These are phyloP conservation scores for Patella vulgata DNA, from an alignment of 1,140 invertebrate genomes.

Conservation along the genomic window DNA sequence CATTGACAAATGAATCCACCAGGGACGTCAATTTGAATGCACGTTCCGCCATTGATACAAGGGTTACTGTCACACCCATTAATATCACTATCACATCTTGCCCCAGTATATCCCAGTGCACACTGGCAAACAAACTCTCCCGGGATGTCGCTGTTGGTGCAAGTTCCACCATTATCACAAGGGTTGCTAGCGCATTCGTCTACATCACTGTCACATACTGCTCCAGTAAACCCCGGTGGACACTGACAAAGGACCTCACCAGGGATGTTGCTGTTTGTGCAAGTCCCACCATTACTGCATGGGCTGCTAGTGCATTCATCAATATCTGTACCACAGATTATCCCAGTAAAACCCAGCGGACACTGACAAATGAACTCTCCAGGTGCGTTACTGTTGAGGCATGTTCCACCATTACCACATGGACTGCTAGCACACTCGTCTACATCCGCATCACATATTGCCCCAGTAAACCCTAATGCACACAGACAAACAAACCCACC, in stretches of 20 bases:
- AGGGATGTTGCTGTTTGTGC: slow-evolving; percentile 70
- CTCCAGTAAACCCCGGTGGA: slow-evolving; percentile 84
- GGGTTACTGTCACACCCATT: slow-evolving; percentile 87
- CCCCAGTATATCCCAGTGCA: slow-evolving; percentile 72
- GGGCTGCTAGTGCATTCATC: slow-evolving; percentile 58
- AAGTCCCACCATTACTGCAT: slow-evolving; percentile 66
- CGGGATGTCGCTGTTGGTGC: slow-evolving; percentile 23
- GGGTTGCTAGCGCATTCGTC: slow-evolving; percentile 68
- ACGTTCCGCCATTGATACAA: slow-evolving; percentile 88
- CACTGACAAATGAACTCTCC: slow-evolving; percentile 95
- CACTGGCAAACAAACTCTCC: slow-evolving; percentile 81
- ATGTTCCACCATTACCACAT: slow-evolving; percentile 88
- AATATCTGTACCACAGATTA: slow-evolving; percentile 49
- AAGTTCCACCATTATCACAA: slow-evolving; percentile 72
- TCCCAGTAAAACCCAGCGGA: slow-evolving; percentile 65
- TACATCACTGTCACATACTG: slow-evolving; percentile 18
- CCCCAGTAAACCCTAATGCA: slow-evolving; percentile 64
- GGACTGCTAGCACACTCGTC: slow-evolving; percentile 68
- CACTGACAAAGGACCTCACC: slow-evolving; percentile 94
- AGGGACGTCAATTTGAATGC: slow-evolving; percentile 81
- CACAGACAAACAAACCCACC: slow-evolving; percentile 95
- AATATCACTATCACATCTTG: slow-evolving; percentile 72
- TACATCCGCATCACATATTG: slow-evolving; percentile 19
- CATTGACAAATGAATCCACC: slow-evolving; percentile 95
- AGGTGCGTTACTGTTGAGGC: slow-evolving; percentile 81